Base-by-base conservation (phyloP, 2,113 vertebrate species). In the Telmatochromis bifrenatus region DNA sequence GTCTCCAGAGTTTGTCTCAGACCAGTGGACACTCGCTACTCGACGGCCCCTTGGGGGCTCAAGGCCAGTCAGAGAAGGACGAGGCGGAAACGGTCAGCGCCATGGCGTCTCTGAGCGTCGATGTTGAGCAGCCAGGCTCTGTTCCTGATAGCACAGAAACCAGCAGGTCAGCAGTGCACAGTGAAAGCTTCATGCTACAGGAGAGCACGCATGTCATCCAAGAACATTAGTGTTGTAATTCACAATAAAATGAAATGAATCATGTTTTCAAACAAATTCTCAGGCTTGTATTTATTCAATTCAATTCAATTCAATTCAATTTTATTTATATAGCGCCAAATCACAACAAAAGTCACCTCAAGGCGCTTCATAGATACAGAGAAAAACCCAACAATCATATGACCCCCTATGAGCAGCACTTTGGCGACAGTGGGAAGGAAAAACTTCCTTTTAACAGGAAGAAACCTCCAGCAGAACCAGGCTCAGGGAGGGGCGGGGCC, bases 41-140 rank as follows among this genome's bases (percentile, higher is more conserved):
- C 58, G 93, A 94, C 5, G 26, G 53, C 28, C 70, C 91, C 2
- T 42, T 49, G 7, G 91, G 47, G 19, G 45, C 83, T 39, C 91
- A 79, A 51, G 92, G 91, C 79, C 95, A 95, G 42, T 95, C 95
- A 1, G 95, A 95, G 80, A 92, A 79, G 82, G 95, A 95, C 0
- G 95, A 95, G 82, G 95, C 95, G 0, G 95, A 95, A 7, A 95
- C 95, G 0, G 92, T 95, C 82, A 95, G 93, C 19, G 95, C 95
- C 79, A 95, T 95, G 95, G 95, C 95, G 2, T 95, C 92, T 2
- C 91, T 95, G 5, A 95, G 92, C 3, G 95, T 95, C 0, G 95
- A 95, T 3, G 94, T 94, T 0, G 93, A 94, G 49, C 95, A 90
- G 89, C 83, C 94, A 2, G 42, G 73, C 45, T 87, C 93, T 2